Evolutionary conservation across 2,888 invertebrate genomes (phyloP).

Genomic region (Cheiracanthium punctorium): DNA sequence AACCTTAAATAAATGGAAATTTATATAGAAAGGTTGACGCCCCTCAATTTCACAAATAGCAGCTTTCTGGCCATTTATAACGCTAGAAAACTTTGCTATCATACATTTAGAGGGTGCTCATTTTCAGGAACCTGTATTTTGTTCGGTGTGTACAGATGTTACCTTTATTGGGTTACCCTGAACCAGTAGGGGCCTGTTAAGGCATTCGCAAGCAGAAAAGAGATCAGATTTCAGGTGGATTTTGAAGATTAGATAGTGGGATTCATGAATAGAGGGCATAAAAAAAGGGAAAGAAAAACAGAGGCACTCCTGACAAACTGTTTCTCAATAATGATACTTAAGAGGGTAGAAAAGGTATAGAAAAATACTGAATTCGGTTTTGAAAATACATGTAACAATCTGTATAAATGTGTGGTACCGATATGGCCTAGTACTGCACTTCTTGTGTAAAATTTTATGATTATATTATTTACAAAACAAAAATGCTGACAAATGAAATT

Average conservation of each 20-base stretch:
- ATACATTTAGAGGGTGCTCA: slow-evolving; percentile 8
- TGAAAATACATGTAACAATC: no score
- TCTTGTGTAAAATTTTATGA: no score
- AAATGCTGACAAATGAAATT: no score
- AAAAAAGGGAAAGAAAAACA: not conserved
- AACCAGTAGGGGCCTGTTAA: slow-evolving; percentile 11
- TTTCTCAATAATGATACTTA: not conserved
- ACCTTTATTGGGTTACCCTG: not conserved
- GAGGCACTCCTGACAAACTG: not conserved
- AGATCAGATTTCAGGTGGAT: not conserved
- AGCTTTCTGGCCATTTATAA: not conserved
- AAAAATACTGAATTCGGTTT: no score
- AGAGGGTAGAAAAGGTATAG: not conserved
- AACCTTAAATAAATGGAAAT: not conserved
- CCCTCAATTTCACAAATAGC: slow-evolving; percentile 12
- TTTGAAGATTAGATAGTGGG: not conserved
- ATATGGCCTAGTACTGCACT: no score
- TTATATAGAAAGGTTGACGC: not conserved
- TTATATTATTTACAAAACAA: no score
- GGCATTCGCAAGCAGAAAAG: not conserved
- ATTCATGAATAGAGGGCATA: not conserved
- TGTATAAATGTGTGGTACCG: no score
- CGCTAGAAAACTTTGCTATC: not conserved
- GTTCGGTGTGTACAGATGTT: not conserved
- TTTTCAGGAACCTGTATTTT: slow-evolving; percentile 1